phyloP scores from a whole-genome alignment of 2,888 invertebrate genomes.

The Papilio demoleus region DNA sequence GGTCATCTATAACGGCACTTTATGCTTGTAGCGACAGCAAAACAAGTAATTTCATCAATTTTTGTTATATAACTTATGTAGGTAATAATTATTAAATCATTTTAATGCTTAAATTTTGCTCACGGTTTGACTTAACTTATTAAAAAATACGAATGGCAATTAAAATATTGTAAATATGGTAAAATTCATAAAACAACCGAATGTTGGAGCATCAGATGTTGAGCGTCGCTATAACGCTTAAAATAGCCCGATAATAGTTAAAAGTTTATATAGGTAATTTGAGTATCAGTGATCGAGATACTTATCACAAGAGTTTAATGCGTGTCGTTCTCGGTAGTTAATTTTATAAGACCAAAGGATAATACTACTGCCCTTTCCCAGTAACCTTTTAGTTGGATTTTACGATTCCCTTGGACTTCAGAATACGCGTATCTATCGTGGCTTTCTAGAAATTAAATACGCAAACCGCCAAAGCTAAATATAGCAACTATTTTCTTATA shows the following conservation, averaged over 20 bases:
- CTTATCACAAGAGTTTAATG: background rate
- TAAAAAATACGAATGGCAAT: no score
- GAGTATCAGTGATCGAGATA: background rate
- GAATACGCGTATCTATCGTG: background rate
- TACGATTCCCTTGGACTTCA: background rate
- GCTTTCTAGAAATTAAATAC: background rate
- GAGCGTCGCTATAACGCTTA: background rate
- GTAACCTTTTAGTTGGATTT: slow-evolving; percentile 1
- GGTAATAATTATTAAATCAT: no score
- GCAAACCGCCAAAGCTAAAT: background rate
- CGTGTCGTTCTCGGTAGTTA: background rate
- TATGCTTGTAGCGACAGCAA: slow-evolving; percentile 61
- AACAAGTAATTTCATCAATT: slow-evolving; percentile 43
- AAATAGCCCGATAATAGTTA: no score
- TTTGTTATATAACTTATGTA: background rate
- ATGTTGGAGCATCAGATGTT: no score
- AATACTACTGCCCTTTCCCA: background rate
- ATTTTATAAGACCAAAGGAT: background rate
- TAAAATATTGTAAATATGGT: no score
- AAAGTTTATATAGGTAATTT: no score
- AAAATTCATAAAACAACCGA: no score
- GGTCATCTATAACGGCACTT: slow-evolving; percentile 69
- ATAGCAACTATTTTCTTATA: no score
- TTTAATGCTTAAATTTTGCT: no score
- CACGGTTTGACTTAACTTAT: no score